Evolutionary conservation across 2,888 invertebrate species (phyloP), one percentile per base, ranked within the genome.

Genomic region (Cactoblastis cactorum): DNA sequence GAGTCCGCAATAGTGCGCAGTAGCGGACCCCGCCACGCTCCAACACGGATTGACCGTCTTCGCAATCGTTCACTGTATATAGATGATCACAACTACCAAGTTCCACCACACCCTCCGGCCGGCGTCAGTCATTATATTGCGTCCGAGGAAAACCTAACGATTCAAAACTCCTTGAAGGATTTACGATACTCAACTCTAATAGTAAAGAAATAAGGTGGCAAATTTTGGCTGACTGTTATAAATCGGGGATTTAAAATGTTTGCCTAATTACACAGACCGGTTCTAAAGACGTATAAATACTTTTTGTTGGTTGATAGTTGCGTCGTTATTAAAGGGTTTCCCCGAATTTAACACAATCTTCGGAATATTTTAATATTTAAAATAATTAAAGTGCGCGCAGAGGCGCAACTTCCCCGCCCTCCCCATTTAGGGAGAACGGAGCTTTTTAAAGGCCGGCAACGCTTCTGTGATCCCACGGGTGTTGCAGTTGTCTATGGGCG

Each of bases 11-110:
- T 56, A 70, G 67, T 65, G 68, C 61, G 73, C 74, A 73, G 62
- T 71, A 65, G 70, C 72, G 59, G 22, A 55, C 67, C 22, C 56
- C 57, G 62, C 77, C 70, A 72, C 74, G 79, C 73, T 78, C 74
- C 45, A 71, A 69, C 75, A 74, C 78, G 73, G 59, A 74, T 74
- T 81, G 78, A 66, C 64, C 54, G 54, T 56, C 54, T 56, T 41
- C 53, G 47, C 50, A 53, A 53, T 55, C 51, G 52, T 47, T 14
- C 49, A 54, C 53, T 51, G 62, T 73, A 62, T 75, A 71, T 72
- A 74, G 60, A 63, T 58, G 57, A 56, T 47, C 51, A 53, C 51
- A 49, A 58, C 12, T 18, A 33, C n/a, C 33, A 19, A 17, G 11
- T 15, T 45, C 28, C 24, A 19, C 18, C 24, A 47, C 34, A 58